Evolutionary conservation across 64 coral and sea anemone genomes (phyloP), one percentile per base, ranked within the genome.

Genomic region (Stichodactyla helianthus): DNA sequence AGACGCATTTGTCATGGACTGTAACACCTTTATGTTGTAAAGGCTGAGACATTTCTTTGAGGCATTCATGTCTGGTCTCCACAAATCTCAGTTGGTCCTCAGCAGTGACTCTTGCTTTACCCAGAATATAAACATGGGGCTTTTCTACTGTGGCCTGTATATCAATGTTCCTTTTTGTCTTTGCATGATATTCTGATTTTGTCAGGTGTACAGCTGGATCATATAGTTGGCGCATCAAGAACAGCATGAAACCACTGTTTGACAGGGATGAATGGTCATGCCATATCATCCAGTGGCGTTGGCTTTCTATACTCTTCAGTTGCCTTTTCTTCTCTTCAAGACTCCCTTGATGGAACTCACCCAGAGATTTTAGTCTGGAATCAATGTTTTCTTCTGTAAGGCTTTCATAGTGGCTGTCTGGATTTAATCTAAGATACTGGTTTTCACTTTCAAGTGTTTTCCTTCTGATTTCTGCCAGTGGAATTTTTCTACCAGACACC

Each of bases 191-290:
- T 67, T 67, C 81, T 51, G 22, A 27, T 23, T 51, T 68, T 12
- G 55, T 83, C 8, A 68, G 11, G 25, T 89, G 88, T 52, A 89
- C 77, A 17, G 79, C 79, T 57, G 88, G 79, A 19, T 89, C 88
- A 89, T 89, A 89, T 0, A 88, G 86, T 54, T 89, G 65, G 16
- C 28, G 16, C 5, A 89, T 4, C 22, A 68, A 82, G 74, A 89
- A 89, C 10, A 89, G 50, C 88, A 89, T 89, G 88, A 82, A 81
- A 62, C 88, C 88, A 83, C 77, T 65, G 54, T 89, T 89, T 63
- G 88, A 59, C 53, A 89, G 16, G 6, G 81, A 65, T 7, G 59
- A 82, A 8, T 89, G 88, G 57, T 83, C 88, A 89, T 89, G 88
- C 79, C 88, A 89, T 19, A 89, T 26, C 18, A 89, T 68, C 79